These are phyloP conservation scores for Virgularia gustaviana DNA, from an alignment of 92 coral and sea anemone species.

Conservation along the genomic window DNA sequence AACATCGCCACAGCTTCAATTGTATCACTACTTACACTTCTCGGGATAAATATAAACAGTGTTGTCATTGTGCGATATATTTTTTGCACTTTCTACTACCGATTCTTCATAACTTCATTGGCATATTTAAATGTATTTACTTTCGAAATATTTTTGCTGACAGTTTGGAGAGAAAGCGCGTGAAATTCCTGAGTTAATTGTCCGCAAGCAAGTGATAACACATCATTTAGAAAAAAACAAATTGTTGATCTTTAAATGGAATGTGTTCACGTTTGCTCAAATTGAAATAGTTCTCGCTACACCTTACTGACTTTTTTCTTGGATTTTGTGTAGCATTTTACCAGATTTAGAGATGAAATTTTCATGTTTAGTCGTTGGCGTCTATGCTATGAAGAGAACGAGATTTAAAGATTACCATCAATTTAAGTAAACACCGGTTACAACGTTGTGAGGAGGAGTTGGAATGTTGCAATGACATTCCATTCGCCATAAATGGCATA, in stretches of 20 bases:
- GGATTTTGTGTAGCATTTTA: not conserved
- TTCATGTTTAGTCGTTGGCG: too few species aligned
- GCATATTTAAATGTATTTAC: not conserved
- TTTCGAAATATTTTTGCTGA: not conserved
- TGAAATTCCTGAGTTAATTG: slow-evolving; percentile 42
- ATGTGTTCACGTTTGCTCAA: not conserved
- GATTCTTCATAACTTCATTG: not conserved
- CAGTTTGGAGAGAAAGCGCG: slow-evolving; percentile 16
- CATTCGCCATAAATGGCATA: slow-evolving; percentile 42
- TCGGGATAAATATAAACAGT: too few species aligned
- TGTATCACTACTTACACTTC: too few species aligned
- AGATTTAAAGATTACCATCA: slow-evolving; percentile 26
- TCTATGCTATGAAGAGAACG: slow-evolving; percentile 8
- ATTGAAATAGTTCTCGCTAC: not conserved
- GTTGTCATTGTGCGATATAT: too few species aligned
- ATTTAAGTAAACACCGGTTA: slow-evolving; percentile 34
- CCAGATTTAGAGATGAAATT: not conserved
- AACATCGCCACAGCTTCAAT: too few species aligned
- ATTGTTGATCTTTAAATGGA: slow-evolving; percentile 29
- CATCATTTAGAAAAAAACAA: slow-evolving; percentile 41
- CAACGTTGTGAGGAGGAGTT: slow-evolving; percentile 40
- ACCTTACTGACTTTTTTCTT: not conserved
- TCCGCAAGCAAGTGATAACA: slow-evolving; percentile 39
- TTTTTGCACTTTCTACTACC: not conserved
- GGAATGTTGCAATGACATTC: slow-evolving; percentile 39